Base-by-base conservation (phyloP, 2,888 invertebrate genomes). In the Oxyscelio sp. region DNA sequence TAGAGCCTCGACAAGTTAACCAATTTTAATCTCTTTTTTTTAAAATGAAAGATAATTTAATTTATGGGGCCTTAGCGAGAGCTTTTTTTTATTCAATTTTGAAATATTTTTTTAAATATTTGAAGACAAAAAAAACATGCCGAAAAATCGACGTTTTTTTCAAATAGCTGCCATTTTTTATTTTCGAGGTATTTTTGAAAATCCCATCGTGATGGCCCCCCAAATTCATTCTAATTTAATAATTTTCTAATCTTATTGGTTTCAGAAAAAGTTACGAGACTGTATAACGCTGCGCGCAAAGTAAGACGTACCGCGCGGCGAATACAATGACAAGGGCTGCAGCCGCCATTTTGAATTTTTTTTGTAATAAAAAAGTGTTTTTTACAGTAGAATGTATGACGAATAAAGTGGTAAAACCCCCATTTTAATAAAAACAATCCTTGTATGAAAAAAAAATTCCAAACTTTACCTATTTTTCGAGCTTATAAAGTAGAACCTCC, bases 401-500 rank as follows among this genome's bases (percentile, higher is more conserved):
- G 34, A 50, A 50, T 19, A 50, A 50, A 50, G 21, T 11, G 17
- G 19, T 21, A 21, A 50, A 50, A 50, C 19, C 19, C 13, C 17
- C 17, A 19, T 50, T 50, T 21, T 21, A 50, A 21, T 50, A 50
- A 50, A 50, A 11, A 21, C 13, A 19, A 19, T 21, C 19, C 21
- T 50, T 21, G 21, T 50, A 17, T 21, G 17, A 21, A 50, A 50
- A 50, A 50, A 21, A 19, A 54, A 15, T 31, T n/a, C 27, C 24
- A 54, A 24, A 15, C 27, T 31, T 24, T 9, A 54, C 54, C 15
- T 31, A 54, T 31, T 54, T 24, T 54, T 54, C 15, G 27, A 27
- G 54, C 11, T 21, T 50, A 21, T 50, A 54, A 22, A 54, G 27
- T 31, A 54, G 54, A 54, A 54, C 48, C 48, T 50, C 8, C 54